phyloP scores from a whole-genome alignment of 2,888 invertebrate species.

The Caradrina clavipalpis region DNA sequence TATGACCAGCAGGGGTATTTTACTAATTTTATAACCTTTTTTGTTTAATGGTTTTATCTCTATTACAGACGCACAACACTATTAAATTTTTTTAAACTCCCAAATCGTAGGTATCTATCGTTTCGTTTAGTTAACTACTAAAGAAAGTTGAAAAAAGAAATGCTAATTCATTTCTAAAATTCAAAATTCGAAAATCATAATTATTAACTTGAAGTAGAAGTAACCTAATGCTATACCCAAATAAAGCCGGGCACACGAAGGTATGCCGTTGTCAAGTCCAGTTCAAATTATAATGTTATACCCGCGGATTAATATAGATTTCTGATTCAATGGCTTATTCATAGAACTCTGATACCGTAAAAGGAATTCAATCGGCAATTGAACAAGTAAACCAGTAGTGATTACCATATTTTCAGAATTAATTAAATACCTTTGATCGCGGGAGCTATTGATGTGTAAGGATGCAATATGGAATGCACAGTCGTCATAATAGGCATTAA shows the following conservation, averaged over 20 bases:
- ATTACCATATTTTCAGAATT: conserved; percentile 22
- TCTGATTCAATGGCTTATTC: conserved; percentile 44
- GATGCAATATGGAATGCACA: conserved; percentile 37
- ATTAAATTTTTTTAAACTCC: too few species aligned
- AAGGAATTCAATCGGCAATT: conserved; percentile 44
- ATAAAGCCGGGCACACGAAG: neutral
- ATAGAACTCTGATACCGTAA: conserved; percentile 33
- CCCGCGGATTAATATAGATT: conserved; percentile 37
- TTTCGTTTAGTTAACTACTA: too few species aligned
- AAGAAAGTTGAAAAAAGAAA: too few species aligned
- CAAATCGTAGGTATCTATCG: too few species aligned
- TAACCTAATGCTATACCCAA: neutral
- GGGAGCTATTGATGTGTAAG: neutral
- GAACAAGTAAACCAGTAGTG: conserved; percentile 15
- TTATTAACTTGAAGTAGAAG: too few species aligned
- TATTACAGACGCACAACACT: too few species aligned
- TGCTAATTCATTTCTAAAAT: too few species aligned
- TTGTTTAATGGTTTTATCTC: too few species aligned
- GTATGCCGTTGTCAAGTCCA: conserved; percentile 19
- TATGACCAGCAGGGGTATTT: too few species aligned
- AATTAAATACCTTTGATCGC: conserved; percentile 8
- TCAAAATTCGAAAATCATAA: too few species aligned
- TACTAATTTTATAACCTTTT: too few species aligned
- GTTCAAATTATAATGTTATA: conserved; percentile 39
- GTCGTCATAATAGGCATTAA: conserved; percentile 35